These are phyloP conservation scores for Crocuta crocuta DNA, from an alignment of 2,113 vertebrate species.

Conservation along the genomic window DNA sequence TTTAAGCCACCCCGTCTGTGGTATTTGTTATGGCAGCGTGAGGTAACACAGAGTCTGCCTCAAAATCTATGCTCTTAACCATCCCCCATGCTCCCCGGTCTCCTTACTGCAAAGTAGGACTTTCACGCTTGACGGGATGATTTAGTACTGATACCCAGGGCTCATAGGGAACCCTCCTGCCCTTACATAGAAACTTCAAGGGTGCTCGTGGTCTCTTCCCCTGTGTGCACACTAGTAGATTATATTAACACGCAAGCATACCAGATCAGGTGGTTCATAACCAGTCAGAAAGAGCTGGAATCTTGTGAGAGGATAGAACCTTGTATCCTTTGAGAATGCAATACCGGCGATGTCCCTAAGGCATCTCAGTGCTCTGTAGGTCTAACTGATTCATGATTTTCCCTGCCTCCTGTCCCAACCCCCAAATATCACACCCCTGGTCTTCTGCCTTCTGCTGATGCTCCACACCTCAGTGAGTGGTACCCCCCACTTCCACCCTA, in stretches of 20 bases:
- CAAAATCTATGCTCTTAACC: background rate
- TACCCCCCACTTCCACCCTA: background rate
- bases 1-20: background rate
- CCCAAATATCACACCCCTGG: background rate
- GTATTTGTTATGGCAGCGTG: background rate
- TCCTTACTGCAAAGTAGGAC: accelerated
- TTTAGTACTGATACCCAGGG: background rate
- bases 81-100: accelerated
- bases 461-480: background rate
- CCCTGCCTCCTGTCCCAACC: background rate
- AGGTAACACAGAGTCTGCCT: background rate
- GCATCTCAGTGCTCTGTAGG: background rate
- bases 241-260: background rate
- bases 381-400: background rate
- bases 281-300: background rate
- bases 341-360: background rate
- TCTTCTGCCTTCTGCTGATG: background rate
- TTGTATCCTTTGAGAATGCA: background rate
- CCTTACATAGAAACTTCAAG: background rate
- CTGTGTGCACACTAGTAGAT: background rate
- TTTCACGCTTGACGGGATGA: background rate
- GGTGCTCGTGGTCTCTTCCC: accelerated
- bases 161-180: background rate
- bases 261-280: background rate
- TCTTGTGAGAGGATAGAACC: background rate